Evolutionary conservation across 2,797 vertebrate species (phyloP), one percentile per base, ranked within the genome.

Genomic region (Sebastes diploproa): DNA sequence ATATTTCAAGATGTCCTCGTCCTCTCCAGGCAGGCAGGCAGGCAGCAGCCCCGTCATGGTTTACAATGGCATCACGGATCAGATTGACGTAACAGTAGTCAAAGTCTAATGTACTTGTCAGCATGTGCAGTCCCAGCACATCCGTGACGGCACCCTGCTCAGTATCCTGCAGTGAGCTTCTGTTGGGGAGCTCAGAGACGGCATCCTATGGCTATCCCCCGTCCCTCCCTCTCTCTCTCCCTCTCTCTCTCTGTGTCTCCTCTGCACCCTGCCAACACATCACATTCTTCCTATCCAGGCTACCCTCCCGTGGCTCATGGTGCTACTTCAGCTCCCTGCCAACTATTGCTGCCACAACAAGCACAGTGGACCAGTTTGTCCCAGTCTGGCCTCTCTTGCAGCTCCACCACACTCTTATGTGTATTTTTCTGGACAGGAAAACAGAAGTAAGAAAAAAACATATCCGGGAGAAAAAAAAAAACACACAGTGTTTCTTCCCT

Each of bases 71-170:
- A 58, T 81, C 81, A 4, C 6, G 4, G 77, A 79, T 85, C 72
- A 73, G 50, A 79, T 58, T 81, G 77, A 86, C 34, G 58, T 77
- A 78, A 75, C 81, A 72, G 69, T 61, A 89, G 85, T 81, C 68
- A 62, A 76, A 68, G 56, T 82, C 83, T 83, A 71, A 88, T 80
- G 82, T 82, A 68, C 82, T 88, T 85, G 85, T 89, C 77, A 66
- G 81, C 74, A 61, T 86, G 77, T 78, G 74, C 82, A 60, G 71
- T 81, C 61, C 72, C 62, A 67, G 73, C 73, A 59, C 76, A 85
- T 89, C 86, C 61, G 73, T 76, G 80, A 88, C 36, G 86, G 75
- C 89, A 30, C 81, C 86, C 88, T 73, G 81, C 86, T 88, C 73
- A 11, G 81, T 75, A 66, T 81, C 86, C 72, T 66, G 84, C 88